Percentiles rank a stretch among this genome's conserved stretches.
Evolutionary conservation across 2,888 invertebrate species (phyloP).

Genomic region (Emesis furor): DNA sequence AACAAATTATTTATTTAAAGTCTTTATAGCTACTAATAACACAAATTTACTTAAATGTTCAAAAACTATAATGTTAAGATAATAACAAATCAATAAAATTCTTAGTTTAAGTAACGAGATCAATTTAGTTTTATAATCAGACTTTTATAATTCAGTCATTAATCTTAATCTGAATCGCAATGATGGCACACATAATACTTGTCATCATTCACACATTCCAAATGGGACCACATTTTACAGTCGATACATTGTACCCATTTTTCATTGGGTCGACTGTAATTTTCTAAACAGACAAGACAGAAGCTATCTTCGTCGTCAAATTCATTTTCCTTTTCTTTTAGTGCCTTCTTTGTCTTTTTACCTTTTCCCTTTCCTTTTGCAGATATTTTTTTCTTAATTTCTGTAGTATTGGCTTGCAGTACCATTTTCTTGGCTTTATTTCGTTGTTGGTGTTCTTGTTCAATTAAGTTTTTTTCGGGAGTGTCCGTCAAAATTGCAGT

Average conservation of each 20-base stretch:
- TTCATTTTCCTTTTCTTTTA: not conserved
- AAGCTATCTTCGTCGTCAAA: slow-evolving; percentile 26
- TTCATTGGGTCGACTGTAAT: not conserved
- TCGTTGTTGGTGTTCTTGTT: too few species aligned
- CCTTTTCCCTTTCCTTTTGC: too few species aligned
- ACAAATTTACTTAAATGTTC: slow-evolving; percentile 43
- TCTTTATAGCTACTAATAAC: slow-evolving; percentile 38
- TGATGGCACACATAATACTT: slow-evolving; percentile 26
- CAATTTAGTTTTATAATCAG: slow-evolving; percentile 42
- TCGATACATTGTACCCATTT: slow-evolving; percentile 29
- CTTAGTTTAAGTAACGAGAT: slow-evolving; percentile 31
- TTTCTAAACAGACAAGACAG: slow-evolving; percentile 33
- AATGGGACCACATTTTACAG: slow-evolving; percentile 33
- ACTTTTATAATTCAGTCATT: slow-evolving; percentile 2
- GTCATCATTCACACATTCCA: slow-evolving; percentile 21
- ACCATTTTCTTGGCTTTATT: too few species aligned
- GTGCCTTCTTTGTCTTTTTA: too few species aligned
- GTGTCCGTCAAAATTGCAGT: too few species aligned
- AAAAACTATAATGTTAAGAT: slow-evolving; percentile 37
- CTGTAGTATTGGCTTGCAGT: too few species aligned
- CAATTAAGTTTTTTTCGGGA: too few species aligned
- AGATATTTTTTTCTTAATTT: too few species aligned
- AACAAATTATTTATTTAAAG: too few species aligned
- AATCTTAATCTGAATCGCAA: slow-evolving; percentile 18
- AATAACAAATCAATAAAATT: slow-evolving; percentile 25